Base-by-base conservation (phyloP, 2,113 vertebrate genomes). In the Corydoras maculifer region DNA sequence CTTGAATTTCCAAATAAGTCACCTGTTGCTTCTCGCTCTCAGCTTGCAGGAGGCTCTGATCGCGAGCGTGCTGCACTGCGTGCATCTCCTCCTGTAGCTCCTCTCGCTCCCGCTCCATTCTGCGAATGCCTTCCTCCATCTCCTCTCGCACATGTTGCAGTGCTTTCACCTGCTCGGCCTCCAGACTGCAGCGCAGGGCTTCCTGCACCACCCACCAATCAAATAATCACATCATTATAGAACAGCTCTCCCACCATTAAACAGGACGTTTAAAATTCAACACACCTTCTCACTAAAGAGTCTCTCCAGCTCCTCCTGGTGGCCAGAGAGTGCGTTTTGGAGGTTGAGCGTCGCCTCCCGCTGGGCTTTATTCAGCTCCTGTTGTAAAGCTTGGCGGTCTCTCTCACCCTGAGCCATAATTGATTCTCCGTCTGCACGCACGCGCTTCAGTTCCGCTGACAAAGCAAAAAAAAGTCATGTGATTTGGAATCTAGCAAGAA, bases 11-110 rank as follows among this genome's bases (percentile, higher is more conserved):
- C 18, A 25, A 25, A 25, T 25, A 25, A 2, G 18, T 25, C 18
- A 97, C 96, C 93, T 97, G 93, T 78, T 95, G 96, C 79, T 93
- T 95, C 82, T 98, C 93, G 0, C 84, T 91, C 84, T 93, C 93
- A 0, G 93, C 92, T 84, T 92, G 90, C 30, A 95, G 83, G 57
- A 95, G 88, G 78, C 87, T 80, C 80, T 93, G 91, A 1, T 94
- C 93, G 0, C 89, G 82, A 60, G 94, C 88, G 8, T 87, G 91
- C 83, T 91, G 93, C 50, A 93, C 77, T 0, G 84, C 77, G 0
- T 87, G 78, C 0, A 94, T 81, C 65, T 83, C 86, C 2, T 89
- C 88, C 0, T 84, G 88, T 79, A 97, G 86, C 75, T 93, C 91
- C 14, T 93, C 93, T 43, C 81, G 82, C 65, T 94, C 92, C 0